phyloP scores from a whole-genome alignment of 1,140 invertebrate genomes.

The Scaptomyza pallida region DNA sequence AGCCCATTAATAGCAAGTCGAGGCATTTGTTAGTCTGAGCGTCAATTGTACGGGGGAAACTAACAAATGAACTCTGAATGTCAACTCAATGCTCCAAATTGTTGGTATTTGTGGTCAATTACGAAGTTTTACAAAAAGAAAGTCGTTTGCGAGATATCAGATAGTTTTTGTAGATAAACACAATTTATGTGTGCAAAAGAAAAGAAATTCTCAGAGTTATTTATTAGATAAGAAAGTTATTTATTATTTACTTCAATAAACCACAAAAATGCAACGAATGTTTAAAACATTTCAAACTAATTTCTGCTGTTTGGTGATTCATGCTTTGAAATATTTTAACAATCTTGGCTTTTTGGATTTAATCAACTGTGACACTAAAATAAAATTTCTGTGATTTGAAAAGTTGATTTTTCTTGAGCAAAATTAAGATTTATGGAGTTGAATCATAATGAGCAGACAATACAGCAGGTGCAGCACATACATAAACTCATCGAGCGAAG shows the following conservation, averaged over 20 bases:
- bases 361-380: conserved; percentile 9
- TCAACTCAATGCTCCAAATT: conserved; percentile 27
- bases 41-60: conserved; percentile 33
- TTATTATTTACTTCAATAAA: not conserved
- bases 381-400: conserved; percentile 37
- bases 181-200: not conserved
- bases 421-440: not conserved
- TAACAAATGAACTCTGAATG: conserved; percentile 25
- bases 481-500: not conserved
- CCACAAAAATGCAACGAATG: no score
- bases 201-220: not conserved
- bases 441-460: not conserved
- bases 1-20: conserved; percentile 29
- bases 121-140: not conserved
- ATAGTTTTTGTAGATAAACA: not conserved
- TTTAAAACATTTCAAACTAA: no score
- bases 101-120: conserved; percentile 35
- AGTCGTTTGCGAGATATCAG: not conserved
- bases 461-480: not conserved
- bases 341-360: not conserved
- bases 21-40: conserved; percentile 21
- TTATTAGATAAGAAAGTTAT: not conserved
- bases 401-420: not conserved
- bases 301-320: not conserved
- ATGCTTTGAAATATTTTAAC: no score